These are phyloP conservation scores for Hylaeus volcanicus DNA, from an alignment of 1,140 invertebrate species.

Conservation along the genomic window DNA sequence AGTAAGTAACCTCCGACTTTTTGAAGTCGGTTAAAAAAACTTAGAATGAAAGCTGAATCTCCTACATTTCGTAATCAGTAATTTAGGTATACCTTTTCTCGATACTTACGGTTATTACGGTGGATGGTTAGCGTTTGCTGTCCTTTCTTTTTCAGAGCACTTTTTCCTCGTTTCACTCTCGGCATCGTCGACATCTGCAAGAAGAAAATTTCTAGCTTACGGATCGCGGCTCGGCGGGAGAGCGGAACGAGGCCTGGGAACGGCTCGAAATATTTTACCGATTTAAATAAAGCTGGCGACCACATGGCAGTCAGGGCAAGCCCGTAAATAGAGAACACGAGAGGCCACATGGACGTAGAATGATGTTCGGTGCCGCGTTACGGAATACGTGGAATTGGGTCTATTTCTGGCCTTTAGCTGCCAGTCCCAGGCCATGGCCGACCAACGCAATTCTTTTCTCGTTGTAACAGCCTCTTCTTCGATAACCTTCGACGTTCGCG, in stretches of 20 bases:
- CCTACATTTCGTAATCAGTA: no score
- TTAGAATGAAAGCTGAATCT: no score
- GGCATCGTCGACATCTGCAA: conserved; percentile 24
- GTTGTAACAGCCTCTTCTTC: neutral
- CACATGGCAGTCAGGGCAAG: conserved; percentile 55
- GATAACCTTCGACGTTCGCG: neutral
- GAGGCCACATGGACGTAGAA: conserved; percentile 59
- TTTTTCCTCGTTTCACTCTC: conserved; percentile 11
- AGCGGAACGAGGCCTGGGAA: conserved; percentile 34
- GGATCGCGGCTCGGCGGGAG: neutral
- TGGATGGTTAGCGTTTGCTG: neutral
- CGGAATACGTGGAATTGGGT: conserved; percentile 51
- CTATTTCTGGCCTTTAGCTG: conserved; percentile 59
- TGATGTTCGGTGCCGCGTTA: conserved; percentile 37
- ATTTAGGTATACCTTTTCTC: neutral
- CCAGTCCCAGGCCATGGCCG: conserved; percentile 5
- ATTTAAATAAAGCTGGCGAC: conserved; percentile 64
- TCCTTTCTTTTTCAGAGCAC: neutral
- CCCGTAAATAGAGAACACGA: conserved; percentile 57
- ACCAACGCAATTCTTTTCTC: neutral
- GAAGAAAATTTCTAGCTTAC: conserved; percentile 35
- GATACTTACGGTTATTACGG: neutral
- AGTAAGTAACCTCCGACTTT: no score
- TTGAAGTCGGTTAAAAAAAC: no score
- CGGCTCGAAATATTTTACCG: conserved; percentile 37